Percentiles rank a stretch among this genome's conserved stretches.
phyloP scores from a whole-genome alignment of 2,797 vertebrate species.

The Phoeniculus purpureus region DNA sequence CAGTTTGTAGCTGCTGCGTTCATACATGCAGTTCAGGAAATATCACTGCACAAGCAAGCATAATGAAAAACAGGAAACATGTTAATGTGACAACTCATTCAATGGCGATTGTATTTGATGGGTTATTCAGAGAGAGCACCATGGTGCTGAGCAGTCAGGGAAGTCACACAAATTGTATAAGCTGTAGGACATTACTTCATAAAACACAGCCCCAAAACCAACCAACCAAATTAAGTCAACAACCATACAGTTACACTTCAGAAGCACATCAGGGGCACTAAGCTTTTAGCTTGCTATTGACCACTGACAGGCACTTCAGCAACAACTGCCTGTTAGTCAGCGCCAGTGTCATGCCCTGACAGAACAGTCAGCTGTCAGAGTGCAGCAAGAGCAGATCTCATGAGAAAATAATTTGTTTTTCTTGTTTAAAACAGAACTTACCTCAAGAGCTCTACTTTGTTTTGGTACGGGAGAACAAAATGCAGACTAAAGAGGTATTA shows the following conservation, averaged over 20 bases:
- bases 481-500: neutral
- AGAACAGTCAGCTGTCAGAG: neutral
- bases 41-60: neutral
- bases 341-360: neutral
- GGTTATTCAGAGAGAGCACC: neutral
- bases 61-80: neutral
- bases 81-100: neutral
- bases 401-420: neutral
- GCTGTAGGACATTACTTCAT: neutral
- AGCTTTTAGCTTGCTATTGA: neutral
- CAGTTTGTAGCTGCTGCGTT: neutral
- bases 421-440: neutral
- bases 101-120: neutral
- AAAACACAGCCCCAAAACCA: neutral
- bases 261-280: neutral
- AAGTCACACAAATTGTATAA: neutral
- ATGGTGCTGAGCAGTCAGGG: neutral
- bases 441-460: neutral
- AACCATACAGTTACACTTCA: neutral
- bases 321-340: neutral
- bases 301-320: neutral
- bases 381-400: neutral
- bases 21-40: accelerated
- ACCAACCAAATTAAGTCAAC: too few species aligned
- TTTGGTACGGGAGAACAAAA: neutral